Base-by-base conservation (phyloP, 1,140 invertebrate species). In the Hylaeus anthracinus region DNA sequence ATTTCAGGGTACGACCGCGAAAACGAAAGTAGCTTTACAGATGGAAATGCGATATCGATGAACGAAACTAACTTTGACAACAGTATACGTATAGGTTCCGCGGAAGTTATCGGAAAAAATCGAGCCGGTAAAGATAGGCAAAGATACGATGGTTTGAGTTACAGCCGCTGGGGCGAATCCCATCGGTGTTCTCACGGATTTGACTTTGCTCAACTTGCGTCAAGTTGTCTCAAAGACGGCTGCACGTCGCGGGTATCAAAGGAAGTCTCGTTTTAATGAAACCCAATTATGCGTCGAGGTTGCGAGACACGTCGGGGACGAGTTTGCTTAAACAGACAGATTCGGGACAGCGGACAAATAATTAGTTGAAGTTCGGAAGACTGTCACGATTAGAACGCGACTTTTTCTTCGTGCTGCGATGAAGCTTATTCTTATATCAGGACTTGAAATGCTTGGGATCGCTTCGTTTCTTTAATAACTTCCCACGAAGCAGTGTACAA, bases 151-250 rank as follows among this genome's bases (percentile, higher is more conserved):
- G 26, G 58, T 72, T 61, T 65, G 58, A 9, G 48, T 74, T 65
- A 74, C 72, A 41, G 9, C 60, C 43, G 5, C 39, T 26, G 10
- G 39, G 14, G 12, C 60, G 56, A 75, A 75, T 75, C 73, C 63
- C 45, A 67, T 75, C 51, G 61, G 12, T 15, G 63, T 67, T 75
- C 73, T 75, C 73, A 56, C 51, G 63, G 63, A 75, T 75, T 75
- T 67, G 73, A 67, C 73, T 75, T 75, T 48, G 41, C n/a, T 14
- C 51, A 58, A 75, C 73, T 75, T 66, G n/a, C 45, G 37, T 14
- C 58, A 14, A 51, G 43, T 61, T 63, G 37, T 5, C 60, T 26
- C 15, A 37, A 75, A 66, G 51, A 55, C 63, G 12, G 41, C 48
- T 37, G 63, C 26, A 10, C 72, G 72, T 74, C 48, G 61, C 63